Evolutionary conservation across 1,140 invertebrate species (phyloP), one percentile per base, ranked within the genome.

Genomic region (Calliphora vicina): DNA sequence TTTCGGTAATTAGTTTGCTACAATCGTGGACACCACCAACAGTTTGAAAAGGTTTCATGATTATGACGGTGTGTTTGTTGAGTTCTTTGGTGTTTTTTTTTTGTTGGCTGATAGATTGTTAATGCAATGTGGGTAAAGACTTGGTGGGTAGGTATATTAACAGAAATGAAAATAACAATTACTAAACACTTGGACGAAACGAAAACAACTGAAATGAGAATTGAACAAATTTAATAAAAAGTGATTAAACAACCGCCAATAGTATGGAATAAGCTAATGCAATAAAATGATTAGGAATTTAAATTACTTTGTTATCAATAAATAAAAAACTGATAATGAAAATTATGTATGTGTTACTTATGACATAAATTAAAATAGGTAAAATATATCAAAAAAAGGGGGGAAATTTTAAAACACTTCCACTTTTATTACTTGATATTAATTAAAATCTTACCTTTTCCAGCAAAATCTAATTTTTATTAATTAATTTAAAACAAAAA

Each of bases 1-100:
- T 86, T 78, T 85, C 85, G 45, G 86, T 83, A 67, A 90, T 82
- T 71, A 86, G 82, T 82, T 87, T 88, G 12, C 86, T 61, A 81
- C 85, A 88, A 61, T 88, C 88, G 35, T 23, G 1, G 12, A n/a
- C 23, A 29, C 72, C 27, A 57, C 85, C 86, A 83, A 3, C 73
- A 42, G 9, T 23, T 20, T 72, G 71, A 73, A 81, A 81, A 80
- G 76, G 82, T 83, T 45, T 80, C 76, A 80, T 83, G 15, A 80
- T 83, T n/a, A 57, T 80, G 12, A 45, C 29, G 27, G n/a, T 72
- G 61, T 42, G 27, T 5, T 81, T 5, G 9, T 57, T 23, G 13
- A 17, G 20, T 81, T 57, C 20, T 57, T 50, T 73, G 25, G 17
- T 45, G 50, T 67, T 67, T 20, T 86, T 86, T 86, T 88, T 88